Base-by-base conservation (phyloP, 2,888 invertebrate genomes). In the Orthosia incerta region DNA sequence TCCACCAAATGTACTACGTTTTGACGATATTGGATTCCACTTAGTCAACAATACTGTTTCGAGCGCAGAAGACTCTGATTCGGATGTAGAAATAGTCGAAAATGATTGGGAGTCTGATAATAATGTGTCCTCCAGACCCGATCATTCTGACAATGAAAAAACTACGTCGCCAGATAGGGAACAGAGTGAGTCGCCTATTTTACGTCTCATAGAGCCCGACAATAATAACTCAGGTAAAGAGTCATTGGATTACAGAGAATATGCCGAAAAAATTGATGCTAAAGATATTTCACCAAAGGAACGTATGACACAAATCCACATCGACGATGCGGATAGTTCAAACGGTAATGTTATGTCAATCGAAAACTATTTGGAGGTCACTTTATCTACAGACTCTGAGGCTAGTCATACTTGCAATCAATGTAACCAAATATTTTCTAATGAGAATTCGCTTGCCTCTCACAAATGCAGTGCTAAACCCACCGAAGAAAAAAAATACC, bases 11-110 rank as follows among this genome's bases (percentile, higher is more conserved):
- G 96, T 96, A 87, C 94, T 96, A 89, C 94, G 96, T 86, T 96
- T 96, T 87, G 96, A 96, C 87, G 96, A 96, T 92, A 96, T 96
- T 85, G 96, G 95, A 86, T 95, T 96, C 88, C 95, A 96, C 87
- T 92, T 96, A 91, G 94, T 94, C 78, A 96, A 96, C 89, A 95
- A 95, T 87, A 93, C 94, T 70, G 92, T 90, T 81, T 95, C 96
- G 67, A 95, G 95, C 85, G 96, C 93, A 66, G 95, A 96, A 90
- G 96, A 96, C 77, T 95, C 96, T 9, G 96, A 96, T 93, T 96
- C 96, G 26, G 96, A 96, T 91, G 95, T 96, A 83, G 96, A 96
- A 93, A 96, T 96, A 78, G 94, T 96, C 70, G 96, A 96, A 91
- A 96, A 96, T 91, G 96, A 93, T 87, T 95, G 95, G 95, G 96